A percentile compares a stretch with the other conserved stretches of the same genome.
Evolutionary conservation across 2,113 vertebrate genomes (phyloP).

Genomic region (Pantherophis guttatus): DNA sequence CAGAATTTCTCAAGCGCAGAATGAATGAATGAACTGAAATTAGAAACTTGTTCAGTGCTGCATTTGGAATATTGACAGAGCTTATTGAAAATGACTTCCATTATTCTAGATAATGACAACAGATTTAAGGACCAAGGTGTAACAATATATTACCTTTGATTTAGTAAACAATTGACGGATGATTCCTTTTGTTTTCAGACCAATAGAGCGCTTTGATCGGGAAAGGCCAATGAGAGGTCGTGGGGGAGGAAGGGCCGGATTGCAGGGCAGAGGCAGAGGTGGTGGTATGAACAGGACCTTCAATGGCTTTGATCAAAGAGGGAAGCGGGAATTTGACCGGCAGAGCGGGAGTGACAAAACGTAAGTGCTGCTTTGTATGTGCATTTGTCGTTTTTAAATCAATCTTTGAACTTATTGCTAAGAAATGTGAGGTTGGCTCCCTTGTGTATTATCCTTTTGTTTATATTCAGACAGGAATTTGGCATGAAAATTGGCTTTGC

Average conservation of each 20-base stretch:
- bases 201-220: conserved; percentile 59
- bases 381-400: not conserved
- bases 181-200: conserved; percentile 53
- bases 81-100: not conserved
- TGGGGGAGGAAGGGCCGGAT: conserved; percentile 65
- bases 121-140: not conserved
- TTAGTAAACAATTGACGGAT: not conserved
- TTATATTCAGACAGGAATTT: not conserved
- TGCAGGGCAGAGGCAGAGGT: conserved; percentile 74
- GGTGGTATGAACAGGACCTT: conserved; percentile 65
- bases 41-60: not conserved
- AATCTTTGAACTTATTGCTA: not conserved
- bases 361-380: conserved; percentile 66
- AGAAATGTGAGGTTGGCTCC: not conserved
- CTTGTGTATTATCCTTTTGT: not conserved
- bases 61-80: not conserved
- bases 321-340: conserved; percentile 81
- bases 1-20: not conserved
- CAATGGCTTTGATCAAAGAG: conserved; percentile 74
- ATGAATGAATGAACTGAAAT: not conserved
- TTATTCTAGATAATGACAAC: not conserved
- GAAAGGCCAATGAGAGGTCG: conserved; percentile 64
- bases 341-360: conserved; percentile 72
- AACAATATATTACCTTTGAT: not conserved
- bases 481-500: not conserved